Base-by-base conservation (phyloP, 2,113 vertebrate genomes). In the Pseudopodoces humilis region DNA sequence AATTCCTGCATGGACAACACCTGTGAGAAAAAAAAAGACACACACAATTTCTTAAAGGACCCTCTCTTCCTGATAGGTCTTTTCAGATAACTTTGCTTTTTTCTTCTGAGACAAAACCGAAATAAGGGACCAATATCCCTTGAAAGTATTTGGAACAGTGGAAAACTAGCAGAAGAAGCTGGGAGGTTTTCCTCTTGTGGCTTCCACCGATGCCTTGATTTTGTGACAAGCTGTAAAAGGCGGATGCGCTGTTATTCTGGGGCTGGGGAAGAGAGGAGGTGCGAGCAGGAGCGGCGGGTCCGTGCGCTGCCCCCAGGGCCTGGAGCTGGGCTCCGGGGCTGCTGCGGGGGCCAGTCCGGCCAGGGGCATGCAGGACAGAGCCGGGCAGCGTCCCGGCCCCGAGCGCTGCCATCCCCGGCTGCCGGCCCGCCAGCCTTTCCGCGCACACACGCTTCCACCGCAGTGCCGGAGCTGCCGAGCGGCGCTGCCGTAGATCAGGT, bases 191-290 rank as follows among this genome's bases (percentile, higher is more conserved):
- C 18, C 37, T 14, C 12, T 47, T 37, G 44, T 7, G 25, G 5
- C 35, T 43, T 11, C 33, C 89, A 33, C 11, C 20, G 30, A 7
- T 0, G 23, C 35, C 41, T 50, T 28, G 76, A n/a, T 44, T 85
- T 77, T 58, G 59, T 30, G 93, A 25, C 28, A 82, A 85, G 78
- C 64, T 56, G 19, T 35, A 20, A 11, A n/a, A 59, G 12, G 59
- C 35, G 56, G 76, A 28, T 56, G 58, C 12, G 35, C 28, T 37
- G 17, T 31, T 63, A 39, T 8, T 24, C 7, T 4, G 64, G 22
- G 27, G 2, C 3, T 19, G 16, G 18, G 21, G 9, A 5, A 5
- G 3, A 15, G 6, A 3, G 9, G 46, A 2, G 3, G 25, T 1
- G 18, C 0, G 13, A 3, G 67, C n/a, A 2, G 8, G 11, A 27